A percentile compares a stretch with the other conserved stretches of the same genome.
phyloP scores from a whole-genome alignment of 2,888 invertebrate species.

The Brassicogethes aeneus region DNA sequence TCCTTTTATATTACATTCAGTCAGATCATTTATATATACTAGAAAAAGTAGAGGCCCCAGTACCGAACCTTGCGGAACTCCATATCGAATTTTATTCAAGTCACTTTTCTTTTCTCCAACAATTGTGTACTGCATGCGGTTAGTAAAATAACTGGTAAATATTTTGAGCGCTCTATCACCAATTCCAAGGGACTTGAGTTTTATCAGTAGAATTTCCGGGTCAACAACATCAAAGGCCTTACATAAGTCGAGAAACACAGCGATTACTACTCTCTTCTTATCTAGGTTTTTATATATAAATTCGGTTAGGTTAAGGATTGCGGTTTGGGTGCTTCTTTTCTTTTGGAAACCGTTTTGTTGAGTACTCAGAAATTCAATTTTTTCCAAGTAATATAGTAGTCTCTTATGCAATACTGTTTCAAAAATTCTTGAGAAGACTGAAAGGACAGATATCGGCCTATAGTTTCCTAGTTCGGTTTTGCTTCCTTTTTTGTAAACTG shows the following conservation, averaged over 20 bases:
- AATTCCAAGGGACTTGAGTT: not conserved
- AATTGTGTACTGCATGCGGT: not conserved
- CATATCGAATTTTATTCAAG: not conserved
- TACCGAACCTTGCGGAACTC: too few relatives aligned
- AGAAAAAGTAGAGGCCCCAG: too few relatives aligned
- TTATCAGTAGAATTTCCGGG: not conserved
- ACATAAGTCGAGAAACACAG: conserved; percentile 4
- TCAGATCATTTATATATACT: too few relatives aligned
- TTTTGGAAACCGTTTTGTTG: too few relatives aligned
- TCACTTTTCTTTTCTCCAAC: not conserved
- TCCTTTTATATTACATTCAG: too few relatives aligned
- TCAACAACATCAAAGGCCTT: conserved; percentile 7
- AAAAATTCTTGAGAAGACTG: too few relatives aligned
- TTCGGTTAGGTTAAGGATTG: too few relatives aligned
- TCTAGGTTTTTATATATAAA: too few relatives aligned
- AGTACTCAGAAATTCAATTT: too few relatives aligned
- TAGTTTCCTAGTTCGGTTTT: conserved; percentile 1
- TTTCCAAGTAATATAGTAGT: not conserved
- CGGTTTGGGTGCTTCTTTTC: not conserved
- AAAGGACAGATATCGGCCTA: too few relatives aligned
- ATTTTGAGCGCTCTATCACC: too few relatives aligned
- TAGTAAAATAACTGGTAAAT: not conserved
- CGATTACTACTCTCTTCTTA: conserved; percentile 3
- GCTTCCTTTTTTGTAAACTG: conserved; percentile 3
- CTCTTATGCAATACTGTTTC: too few relatives aligned